These are phyloP conservation scores for Taeniopygia guttata DNA, from an alignment of 2,797 vertebrate species.

Conservation along the genomic window DNA sequence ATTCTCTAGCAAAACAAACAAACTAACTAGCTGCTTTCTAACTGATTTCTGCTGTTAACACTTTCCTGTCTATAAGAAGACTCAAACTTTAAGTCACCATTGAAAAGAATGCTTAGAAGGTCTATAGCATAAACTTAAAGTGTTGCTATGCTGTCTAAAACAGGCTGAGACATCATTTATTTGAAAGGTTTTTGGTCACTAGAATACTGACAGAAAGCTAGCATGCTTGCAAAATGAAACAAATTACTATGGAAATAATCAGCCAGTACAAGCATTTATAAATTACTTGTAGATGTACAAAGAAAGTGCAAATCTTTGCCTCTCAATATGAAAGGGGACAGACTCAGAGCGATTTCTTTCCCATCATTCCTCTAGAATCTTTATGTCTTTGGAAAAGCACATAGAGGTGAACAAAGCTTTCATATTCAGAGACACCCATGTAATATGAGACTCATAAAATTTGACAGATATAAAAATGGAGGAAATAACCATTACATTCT, in stretches of 20 bases:
- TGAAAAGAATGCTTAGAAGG: not conserved
- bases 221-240: not conserved
- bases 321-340: not conserved
- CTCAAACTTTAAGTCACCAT: not conserved
- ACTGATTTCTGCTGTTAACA: not conserved
- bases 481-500: constrained; percentile 25
- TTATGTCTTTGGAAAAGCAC: not conserved
- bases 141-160: not conserved
- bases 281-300: not conserved
- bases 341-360: not conserved
- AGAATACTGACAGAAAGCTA: not conserved
- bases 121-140: not conserved
- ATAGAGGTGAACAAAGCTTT: not conserved
- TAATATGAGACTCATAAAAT: constrained; percentile 11
- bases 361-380: not conserved
- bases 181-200: not conserved
- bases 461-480: constrained; percentile 26
- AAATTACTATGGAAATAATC: not conserved
- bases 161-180: not conserved
- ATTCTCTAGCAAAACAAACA: not conserved
- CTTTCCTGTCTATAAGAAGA: not conserved
- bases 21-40: not conserved
- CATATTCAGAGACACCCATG: not conserved
- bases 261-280: not conserved
- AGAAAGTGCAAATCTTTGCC: not conserved